Evolutionary conservation across 1,140 invertebrate genomes (phyloP).

Genomic region (Acromyrmex charruanus): DNA sequence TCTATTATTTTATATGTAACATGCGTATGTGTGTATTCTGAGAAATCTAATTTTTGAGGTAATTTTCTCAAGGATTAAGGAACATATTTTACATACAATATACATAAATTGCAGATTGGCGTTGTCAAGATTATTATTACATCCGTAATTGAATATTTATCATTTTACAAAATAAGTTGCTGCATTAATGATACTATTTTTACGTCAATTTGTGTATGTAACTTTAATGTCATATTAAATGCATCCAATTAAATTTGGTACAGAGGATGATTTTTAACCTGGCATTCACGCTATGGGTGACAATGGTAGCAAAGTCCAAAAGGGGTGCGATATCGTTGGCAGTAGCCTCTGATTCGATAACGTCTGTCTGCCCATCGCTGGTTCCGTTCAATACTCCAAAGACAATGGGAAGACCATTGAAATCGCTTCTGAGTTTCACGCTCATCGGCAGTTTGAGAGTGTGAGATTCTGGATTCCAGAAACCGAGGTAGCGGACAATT

Average conservation of each 20-base stretch:
- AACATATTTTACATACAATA: not conserved
- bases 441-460: conserved; percentile 72
- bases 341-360: conserved; percentile 76
- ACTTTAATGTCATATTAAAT: too few relatives aligned
- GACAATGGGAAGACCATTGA: conserved; percentile 80
- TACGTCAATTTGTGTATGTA: too few relatives aligned
- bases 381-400: conserved; percentile 84
- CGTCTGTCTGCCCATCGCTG: conserved; percentile 75
- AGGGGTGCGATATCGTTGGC: conserved; percentile 79
- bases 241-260: too few relatives aligned
- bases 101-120: too few relatives aligned
- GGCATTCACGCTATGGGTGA: conserved; percentile 82
- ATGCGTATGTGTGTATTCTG: not conserved
- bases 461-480: conserved; percentile 80
- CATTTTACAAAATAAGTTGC: too few relatives aligned
- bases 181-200: too few relatives aligned
- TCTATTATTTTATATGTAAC: not conserved
- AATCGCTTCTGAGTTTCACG: conserved; percentile 81
- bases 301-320: conserved; percentile 81
- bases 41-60: not conserved
- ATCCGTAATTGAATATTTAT: too few relatives aligned
- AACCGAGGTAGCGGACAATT: conserved; percentile 79
- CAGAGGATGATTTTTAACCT: conserved; percentile 75
- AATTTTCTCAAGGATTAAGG: not conserved
- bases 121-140: too few relatives aligned